These are phyloP conservation scores for Acomys russatus DNA, from an alignment of 2,797 vertebrate species.

Conservation along the genomic window DNA sequence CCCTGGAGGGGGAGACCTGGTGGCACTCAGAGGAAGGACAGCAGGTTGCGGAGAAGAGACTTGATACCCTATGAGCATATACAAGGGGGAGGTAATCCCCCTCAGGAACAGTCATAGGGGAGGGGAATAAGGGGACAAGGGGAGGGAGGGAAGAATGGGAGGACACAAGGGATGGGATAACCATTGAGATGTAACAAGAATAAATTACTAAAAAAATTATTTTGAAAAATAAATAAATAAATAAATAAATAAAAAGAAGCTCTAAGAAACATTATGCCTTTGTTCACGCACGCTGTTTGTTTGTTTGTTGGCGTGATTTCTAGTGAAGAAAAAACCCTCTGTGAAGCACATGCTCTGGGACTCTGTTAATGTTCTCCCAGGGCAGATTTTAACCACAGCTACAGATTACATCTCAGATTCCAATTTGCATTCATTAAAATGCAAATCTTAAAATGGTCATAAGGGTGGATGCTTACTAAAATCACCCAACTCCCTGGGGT, in stretches of 20 bases:
- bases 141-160: no score
- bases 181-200: no score
- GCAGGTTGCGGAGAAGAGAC: no score
- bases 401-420: conserved; percentile 68
- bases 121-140: no score
- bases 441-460: conserved; percentile 41
- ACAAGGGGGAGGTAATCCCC: no score
- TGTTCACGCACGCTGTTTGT: conserved; percentile 49
- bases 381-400: conserved; percentile 65
- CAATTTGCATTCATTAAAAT: conserved; percentile 55
- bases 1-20: no score
- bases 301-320: conserved; percentile 45
- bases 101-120: no score
- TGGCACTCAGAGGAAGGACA: no score
- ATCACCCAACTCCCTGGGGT: conserved; percentile 14
- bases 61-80: no score
- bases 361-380: conserved; percentile 52
- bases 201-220: no score
- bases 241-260: neutral
- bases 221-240: no score
- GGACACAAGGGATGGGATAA: no score
- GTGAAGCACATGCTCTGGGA: conserved; percentile 2
- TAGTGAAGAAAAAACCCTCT: conserved; percentile 54
- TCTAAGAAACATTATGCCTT: conserved; percentile 26
- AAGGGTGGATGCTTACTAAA: conserved; percentile 12